phyloP scores from a whole-genome alignment of 2,797 vertebrate genomes.

The Cyprinodon diabolis region DNA sequence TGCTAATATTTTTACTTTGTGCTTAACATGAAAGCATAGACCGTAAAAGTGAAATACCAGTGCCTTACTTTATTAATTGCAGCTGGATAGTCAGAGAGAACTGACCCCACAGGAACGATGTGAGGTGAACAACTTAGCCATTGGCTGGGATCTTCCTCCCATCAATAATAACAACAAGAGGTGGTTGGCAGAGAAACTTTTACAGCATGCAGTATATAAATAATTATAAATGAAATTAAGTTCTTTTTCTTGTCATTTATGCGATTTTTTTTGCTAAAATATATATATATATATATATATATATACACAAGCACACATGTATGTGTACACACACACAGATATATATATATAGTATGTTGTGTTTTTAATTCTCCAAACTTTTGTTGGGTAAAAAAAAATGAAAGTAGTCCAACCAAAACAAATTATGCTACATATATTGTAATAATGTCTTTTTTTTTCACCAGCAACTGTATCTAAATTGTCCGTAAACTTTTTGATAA shows the following conservation, averaged over 20 bases:
- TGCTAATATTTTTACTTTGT: constrained; percentile 3
- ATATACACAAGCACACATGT: neutral
- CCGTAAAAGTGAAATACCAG: neutral
- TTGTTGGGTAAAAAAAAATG: too few relatives aligned
- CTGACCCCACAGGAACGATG: neutral
- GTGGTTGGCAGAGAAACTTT: constrained; percentile 4
- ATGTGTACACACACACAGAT: neutral
- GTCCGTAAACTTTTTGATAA: neutral
- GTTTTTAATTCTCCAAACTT: neutral
- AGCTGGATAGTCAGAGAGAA: constrained; percentile 1
- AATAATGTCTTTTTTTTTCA: neutral
- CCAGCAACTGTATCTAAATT: neutral
- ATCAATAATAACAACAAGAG: constrained; percentile 1
- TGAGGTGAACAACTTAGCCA: constrained; percentile 8
- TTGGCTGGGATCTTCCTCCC: constrained; percentile 5
- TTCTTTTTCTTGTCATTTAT: too few relatives aligned
- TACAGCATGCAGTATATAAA: constrained; percentile 5
- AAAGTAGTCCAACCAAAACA: too few relatives aligned
- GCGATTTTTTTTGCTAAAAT: too few relatives aligned
- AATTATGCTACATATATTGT: neutral
- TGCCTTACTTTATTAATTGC: neutral
- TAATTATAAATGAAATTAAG: neutral
- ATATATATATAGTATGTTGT: neutral
- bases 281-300: too few relatives aligned
- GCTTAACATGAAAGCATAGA: neutral